Conservation (phyloP, 2,797 vertebrate species). For the Poeciliopsis gracilis region DNA sequence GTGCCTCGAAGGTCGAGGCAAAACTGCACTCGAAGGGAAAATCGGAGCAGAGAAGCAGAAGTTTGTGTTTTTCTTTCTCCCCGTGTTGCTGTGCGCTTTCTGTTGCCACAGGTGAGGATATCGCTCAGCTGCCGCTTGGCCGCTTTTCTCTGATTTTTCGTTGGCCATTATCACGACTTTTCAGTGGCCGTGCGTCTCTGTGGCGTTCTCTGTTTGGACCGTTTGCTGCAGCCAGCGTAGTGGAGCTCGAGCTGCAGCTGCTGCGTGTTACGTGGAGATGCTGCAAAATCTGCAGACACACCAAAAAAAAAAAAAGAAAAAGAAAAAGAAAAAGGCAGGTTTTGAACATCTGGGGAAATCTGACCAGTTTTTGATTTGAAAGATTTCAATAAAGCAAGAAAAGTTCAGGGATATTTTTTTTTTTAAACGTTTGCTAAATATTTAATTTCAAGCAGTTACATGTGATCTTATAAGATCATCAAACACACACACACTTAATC, state of each 20-base stretch:
- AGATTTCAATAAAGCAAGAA: background rate
- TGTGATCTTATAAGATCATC: background rate
- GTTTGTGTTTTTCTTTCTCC: background rate
- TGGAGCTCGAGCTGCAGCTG: background rate
- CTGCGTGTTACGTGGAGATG: background rate
- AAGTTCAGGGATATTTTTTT: too few relatives aligned
- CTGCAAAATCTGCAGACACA: background rate
- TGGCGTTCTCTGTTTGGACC: background rate
- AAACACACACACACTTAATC: background rate
- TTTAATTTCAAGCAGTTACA: background rate
- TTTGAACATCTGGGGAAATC: background rate
- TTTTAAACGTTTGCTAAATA: background rate
- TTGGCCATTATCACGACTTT: slow-evolving; percentile 4
- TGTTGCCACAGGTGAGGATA: slow-evolving; percentile 1
- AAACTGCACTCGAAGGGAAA: background rate
- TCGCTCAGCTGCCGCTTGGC: slow-evolving; percentile 1
- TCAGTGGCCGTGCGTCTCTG: background rate
- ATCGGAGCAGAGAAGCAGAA: background rate
- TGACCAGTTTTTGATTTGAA: background rate
- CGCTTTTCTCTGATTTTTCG: slow-evolving; percentile 3
- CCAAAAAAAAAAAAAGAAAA: background rate
- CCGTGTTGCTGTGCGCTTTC: background rate
- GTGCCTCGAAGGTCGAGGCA: slow-evolving; percentile 3
- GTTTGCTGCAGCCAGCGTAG: slow-evolving; percentile 9
- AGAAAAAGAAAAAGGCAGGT: background rate